phyloP scores from a whole-genome alignment of 1,140 invertebrate species.

The Amphibalanus amphitrite region DNA sequence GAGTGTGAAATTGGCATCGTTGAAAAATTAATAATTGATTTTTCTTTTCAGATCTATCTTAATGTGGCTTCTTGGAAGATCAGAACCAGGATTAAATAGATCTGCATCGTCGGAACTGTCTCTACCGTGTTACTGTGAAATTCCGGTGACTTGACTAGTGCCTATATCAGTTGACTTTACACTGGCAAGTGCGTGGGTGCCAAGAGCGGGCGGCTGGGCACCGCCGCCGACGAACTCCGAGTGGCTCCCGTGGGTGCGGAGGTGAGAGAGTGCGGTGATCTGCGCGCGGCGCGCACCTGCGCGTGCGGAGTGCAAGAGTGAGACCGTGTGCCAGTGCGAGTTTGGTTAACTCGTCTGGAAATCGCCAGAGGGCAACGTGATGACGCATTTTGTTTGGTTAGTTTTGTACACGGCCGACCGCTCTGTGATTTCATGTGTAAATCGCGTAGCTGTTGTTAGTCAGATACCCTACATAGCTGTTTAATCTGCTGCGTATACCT shows the following conservation, averaged over 20 bases:
- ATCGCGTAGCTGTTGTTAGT: not conserved
- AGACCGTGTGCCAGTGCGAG: not conserved
- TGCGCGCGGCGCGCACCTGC: too few species aligned
- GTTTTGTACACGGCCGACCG: not conserved
- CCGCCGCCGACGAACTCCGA: not conserved
- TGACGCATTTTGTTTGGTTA: not conserved
- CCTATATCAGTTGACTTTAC: not conserved
- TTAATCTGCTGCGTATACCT: not conserved
- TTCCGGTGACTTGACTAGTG: not conserved
- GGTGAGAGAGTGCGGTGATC: too few species aligned
- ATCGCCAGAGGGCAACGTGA: not conserved
- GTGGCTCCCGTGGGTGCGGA: too few species aligned
- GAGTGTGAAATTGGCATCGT: too few species aligned
- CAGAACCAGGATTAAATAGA: constrained; percentile 1
- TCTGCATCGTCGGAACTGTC: not conserved
- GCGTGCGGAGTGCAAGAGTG: too few species aligned
- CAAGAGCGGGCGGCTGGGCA: not conserved
- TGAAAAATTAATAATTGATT: too few species aligned
- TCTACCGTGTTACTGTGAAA: not conserved
- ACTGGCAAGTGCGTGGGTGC: not conserved
- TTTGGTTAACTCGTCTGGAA: not conserved
- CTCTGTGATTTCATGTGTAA: constrained; percentile 1
- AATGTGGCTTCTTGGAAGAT: not conserved
- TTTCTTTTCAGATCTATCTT: not conserved
- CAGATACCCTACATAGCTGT: not conserved